Conservation (phyloP, 2,888 invertebrate genomes). For the Uropetala carovei region DNA sequence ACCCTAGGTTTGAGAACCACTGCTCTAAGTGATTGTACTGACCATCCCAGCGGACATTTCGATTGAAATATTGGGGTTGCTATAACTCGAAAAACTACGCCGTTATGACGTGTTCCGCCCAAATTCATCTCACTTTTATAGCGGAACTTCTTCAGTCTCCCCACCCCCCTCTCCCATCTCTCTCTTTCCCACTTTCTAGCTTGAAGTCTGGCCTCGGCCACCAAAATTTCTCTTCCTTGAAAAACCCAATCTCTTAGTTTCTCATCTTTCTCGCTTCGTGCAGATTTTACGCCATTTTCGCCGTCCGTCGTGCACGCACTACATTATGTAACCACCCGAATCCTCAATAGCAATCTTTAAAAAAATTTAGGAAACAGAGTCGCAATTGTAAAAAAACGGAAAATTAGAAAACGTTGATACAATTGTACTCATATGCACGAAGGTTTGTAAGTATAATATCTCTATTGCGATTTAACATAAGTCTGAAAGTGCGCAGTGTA, state of each 20-base stretch:
- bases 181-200: neutral
- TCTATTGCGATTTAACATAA: no score
- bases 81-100: no score
- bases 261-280: neutral
- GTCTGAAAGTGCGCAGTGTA: no score
- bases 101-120: neutral
- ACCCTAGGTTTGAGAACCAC: no score
- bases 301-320: neutral
- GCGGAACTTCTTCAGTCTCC: neutral
- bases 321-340: no score
- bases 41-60: neutral
- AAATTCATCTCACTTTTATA: neutral
- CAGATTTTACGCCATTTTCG: neutral
- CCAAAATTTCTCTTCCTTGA: slow-evolving; percentile 10
- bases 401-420: no score
- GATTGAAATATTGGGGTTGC: neutral
- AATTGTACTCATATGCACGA: no score
- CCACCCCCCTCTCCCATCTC: neutral
- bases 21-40: neutral
- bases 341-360: no score
- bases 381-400: no score
- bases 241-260: neutral
- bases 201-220: neutral
- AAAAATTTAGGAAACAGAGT: no score
- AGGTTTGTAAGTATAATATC: no score